Base-by-base conservation (phyloP, 2,797 vertebrate species). In the Ibycter americanus region DNA sequence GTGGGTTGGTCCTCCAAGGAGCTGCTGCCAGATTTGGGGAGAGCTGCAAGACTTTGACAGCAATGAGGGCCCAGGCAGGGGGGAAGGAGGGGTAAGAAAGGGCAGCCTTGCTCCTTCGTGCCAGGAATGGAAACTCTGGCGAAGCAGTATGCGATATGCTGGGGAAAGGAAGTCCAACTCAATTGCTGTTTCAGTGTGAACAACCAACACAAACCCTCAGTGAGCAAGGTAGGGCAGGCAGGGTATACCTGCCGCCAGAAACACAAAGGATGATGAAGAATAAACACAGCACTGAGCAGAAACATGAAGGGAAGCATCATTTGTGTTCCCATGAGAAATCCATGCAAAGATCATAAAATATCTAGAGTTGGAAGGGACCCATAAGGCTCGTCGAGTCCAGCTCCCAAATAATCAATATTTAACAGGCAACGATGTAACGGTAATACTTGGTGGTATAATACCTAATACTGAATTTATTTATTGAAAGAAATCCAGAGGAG, bases 31-130 rank as follows among this genome's bases (percentile, higher is more conserved):
- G 95, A 62, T 65, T 3, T 85, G 31, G 65, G 76, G 62, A 88
- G 87, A 94, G 72, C 68, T 79, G 93, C 84, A 62, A 93, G 91
- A 34, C 80, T 84, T 82, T 74, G 59, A 88, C 42, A 89, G 89
- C 76, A 81, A 4, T 1, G 21, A 93, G 51, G 40, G 84, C 54
- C 34, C 0, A 1, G 32, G 42, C 38, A 65, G 58, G 22, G 55
- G 70, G 42, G 91, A 94, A 76, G 56, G 66, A 81, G 29, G 42
- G 51, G 25, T 36, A 72, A 72, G 58, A 89, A 94, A 82, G 78
- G 67, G 31, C 38, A 46, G 84, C 59, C 31, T 91, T 91, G 68
- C 51, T 34, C 42, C 78, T 90, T 83, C 2, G 3, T 89, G 90
- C 65, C 83, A 77, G 68, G 79, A 96, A 93, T 62, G 51, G 68